These are phyloP conservation scores for Tipula helvola DNA, from an alignment of 2,888 invertebrate genomes.

Conservation along the genomic window DNA sequence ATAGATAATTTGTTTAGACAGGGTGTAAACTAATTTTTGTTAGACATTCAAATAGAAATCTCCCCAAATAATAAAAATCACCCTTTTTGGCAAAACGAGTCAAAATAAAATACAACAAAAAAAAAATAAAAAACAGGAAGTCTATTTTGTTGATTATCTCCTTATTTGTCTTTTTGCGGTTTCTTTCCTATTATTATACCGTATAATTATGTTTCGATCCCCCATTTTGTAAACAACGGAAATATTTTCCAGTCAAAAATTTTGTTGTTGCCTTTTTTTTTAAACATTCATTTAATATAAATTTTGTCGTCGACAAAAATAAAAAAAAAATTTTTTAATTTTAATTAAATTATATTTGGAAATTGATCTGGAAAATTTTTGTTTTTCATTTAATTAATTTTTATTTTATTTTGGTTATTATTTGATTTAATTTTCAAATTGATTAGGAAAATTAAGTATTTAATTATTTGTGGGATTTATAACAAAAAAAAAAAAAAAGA, in stretches of 20 bases:
- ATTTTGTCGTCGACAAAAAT: not conserved
- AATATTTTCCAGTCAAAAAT: not conserved
- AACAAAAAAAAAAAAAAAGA: not conserved
- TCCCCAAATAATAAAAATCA: too few relatives aligned
- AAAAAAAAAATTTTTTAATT: not conserved
- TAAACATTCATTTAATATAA: not conserved
- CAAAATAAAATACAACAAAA: too few relatives aligned
- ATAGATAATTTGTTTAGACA: not conserved
- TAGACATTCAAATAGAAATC: too few relatives aligned
- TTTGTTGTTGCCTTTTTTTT: not conserved
- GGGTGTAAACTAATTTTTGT: not conserved
- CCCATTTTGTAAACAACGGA: not conserved
- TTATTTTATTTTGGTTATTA: not conserved
- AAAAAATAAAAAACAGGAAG: not conserved
- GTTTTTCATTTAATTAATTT: not conserved
- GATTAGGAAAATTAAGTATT: not conserved
- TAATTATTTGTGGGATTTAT: not conserved
- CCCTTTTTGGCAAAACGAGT: not conserved
- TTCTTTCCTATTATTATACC: not conserved
- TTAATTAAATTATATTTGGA: constrained; percentile 4
- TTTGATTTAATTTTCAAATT: not conserved
- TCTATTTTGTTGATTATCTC: not conserved
- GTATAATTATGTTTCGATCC: not conserved
- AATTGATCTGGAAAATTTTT: not conserved
- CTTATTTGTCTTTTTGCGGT: not conserved